Percentiles rank a stretch among this genome's conserved stretches.
Evolutionary conservation across 2,888 invertebrate species (phyloP).

Genomic region (Drosophila antonietae): DNA sequence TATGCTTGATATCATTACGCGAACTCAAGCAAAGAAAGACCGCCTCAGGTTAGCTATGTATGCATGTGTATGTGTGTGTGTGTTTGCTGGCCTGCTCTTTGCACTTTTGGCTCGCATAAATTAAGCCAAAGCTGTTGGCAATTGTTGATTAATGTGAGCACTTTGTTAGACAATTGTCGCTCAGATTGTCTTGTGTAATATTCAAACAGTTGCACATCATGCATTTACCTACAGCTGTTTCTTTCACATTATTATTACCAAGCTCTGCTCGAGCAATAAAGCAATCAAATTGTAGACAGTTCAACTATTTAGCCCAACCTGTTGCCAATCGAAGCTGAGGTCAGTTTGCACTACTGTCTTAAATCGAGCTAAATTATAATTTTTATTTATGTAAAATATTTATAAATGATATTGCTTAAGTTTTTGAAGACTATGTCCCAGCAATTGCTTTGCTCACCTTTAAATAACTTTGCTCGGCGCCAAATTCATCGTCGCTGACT

Average conservation of each 20-base stretch:
- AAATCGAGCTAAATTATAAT: not conserved
- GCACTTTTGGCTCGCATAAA: constrained; percentile 74
- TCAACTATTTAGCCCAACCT: not conserved
- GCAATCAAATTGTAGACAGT: not conserved
- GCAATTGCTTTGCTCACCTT: not conserved
- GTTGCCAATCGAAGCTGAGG: not conserved
- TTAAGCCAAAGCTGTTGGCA: constrained; percentile 60
- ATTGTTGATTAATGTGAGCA: constrained; percentile 69
- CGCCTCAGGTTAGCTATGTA: not conserved
- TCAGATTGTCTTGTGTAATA: constrained; percentile 68
- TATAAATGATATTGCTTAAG: not conserved
- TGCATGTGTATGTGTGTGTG: not conserved
- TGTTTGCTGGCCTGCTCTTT: constrained; percentile 57
- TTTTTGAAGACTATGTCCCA: not conserved
- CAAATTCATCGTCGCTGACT: not conserved
- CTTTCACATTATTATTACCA: not conserved
- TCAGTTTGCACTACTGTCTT: not conserved
- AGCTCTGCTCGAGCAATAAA: not conserved
- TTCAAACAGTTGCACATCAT: constrained; percentile 61
- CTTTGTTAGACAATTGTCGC: constrained; percentile 46
- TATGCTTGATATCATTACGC: constrained; percentile 63
- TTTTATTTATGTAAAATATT: too few relatives aligned
- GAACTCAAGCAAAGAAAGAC: constrained; percentile 27
- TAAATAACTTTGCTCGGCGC: not conserved
- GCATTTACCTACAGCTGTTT: constrained; percentile 15